Percentiles rank a stretch among this genome's conserved stretches.
Evolutionary conservation across 2,888 invertebrate species (phyloP).

Genomic region (Harmothoe impar): DNA sequence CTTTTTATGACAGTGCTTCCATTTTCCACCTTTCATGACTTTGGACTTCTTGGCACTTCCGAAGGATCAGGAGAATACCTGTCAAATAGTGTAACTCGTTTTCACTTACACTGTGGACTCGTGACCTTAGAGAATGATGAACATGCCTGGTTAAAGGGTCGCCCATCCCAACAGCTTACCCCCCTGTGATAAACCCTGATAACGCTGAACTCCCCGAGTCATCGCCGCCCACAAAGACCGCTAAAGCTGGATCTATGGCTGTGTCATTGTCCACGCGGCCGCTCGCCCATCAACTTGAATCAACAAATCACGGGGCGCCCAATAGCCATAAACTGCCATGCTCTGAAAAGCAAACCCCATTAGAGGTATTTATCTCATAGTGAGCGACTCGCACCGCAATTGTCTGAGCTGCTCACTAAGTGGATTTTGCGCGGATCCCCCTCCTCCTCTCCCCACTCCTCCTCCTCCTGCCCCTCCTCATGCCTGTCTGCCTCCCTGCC

Average conservation of each 20-base stretch:
- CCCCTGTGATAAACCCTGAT: conserved; percentile 40
- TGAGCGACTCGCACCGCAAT: not conserved
- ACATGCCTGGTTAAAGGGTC: conserved; percentile 16
- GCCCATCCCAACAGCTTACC: not conserved
- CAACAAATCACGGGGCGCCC: conserved; percentile 41
- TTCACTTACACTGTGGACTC: not conserved
- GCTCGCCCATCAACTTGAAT: conserved; percentile 48
- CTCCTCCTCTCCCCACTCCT: not conserved
- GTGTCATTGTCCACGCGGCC: conserved; percentile 41
- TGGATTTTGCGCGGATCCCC: conserved; percentile 14
- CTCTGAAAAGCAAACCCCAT: conserved; percentile 50
- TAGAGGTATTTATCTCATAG: conserved; percentile 34
- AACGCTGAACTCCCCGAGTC: not conserved
- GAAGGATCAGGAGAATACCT: not conserved
- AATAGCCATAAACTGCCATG: conserved; percentile 43
- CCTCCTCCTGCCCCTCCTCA: not conserved
- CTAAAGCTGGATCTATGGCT: conserved; percentile 42
- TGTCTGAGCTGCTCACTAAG: conserved; percentile 28
- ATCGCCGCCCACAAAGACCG: conserved; percentile 7
- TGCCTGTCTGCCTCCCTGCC: not conserved
- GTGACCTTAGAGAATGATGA: not conserved
- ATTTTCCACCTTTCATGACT: not conserved
- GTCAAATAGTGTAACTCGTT: no score
- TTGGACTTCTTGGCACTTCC: not conserved
- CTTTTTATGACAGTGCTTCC: not conserved